phyloP scores from a whole-genome alignment of 2,113 vertebrate species.

The Australoheros scitulus region DNA sequence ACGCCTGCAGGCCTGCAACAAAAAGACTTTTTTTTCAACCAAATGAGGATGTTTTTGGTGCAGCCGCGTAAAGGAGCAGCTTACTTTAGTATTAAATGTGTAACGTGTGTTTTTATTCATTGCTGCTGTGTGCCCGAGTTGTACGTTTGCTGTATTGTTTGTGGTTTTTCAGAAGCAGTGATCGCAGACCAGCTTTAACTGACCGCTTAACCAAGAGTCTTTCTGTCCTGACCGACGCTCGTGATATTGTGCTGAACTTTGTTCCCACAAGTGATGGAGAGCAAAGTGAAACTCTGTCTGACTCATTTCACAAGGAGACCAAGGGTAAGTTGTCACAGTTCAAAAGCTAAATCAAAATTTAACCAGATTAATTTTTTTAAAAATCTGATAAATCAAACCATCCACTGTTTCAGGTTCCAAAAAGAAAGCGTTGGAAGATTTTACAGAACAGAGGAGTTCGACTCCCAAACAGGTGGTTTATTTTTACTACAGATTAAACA shows the following conservation, averaged over 20 bases:
- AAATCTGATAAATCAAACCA: background rate
- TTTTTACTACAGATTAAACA: background rate
- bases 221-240: conserved; percentile 70
- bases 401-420: conserved; percentile 8
- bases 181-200: conserved; percentile 65
- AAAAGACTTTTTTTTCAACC: no score
- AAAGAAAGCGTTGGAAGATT: conserved; percentile 19
- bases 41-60: no score
- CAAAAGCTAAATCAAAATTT: background rate
- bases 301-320: conserved; percentile 53
- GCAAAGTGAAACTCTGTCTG: conserved; percentile 49
- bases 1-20: no score
- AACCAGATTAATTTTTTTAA: background rate
- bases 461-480: conserved; percentile 64
- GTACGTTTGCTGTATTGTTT: background rate
- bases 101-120: background rate
- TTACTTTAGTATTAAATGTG: background rate
- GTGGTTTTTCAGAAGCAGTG: conserved; percentile 61
- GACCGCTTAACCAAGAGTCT: conserved; percentile 71
- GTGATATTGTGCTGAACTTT: conserved; percentile 80
- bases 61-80: no score
- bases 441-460: conserved; percentile 45
- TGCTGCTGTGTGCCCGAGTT: background rate
- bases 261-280: conserved; percentile 63
- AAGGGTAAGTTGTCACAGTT: conserved; percentile 61